Base-by-base conservation (phyloP, 1,140 invertebrate genomes). In the Pseudobourletiella spinata region DNA sequence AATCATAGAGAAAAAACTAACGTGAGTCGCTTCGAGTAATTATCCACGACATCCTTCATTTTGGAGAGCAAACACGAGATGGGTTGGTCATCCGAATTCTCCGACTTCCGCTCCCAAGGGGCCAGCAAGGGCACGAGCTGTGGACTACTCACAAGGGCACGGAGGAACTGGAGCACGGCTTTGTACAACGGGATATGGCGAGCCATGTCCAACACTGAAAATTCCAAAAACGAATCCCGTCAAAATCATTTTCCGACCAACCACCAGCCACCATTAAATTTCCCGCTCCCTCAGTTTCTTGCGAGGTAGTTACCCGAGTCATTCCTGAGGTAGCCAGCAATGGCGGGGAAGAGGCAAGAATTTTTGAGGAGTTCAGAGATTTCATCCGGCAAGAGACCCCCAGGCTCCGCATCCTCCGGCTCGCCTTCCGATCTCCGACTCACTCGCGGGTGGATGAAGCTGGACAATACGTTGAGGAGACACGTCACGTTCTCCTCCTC, bases 401-500 rank as follows among this genome's bases (percentile, higher is more conserved):
- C 32, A 39, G 32, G 1, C 64, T 39, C 24, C 68, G 29, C 24
- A 15, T 48, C 46, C 46, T 8, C 24, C 22, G 46, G 46, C 6
- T 15, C 22, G 22, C 39, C n/a, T 20, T n/a, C n/a, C n/a, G n/a
- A n/a, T n/a, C 48, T 72, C 11, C 71, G 67, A 39, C 70, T 69
- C 51, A 70, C 81, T n/a, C 81, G 80, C 1, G 87, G 85, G 72
- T 90, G 89, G 61, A 93, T 89, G 73, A 89, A 93, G 71, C 88
- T 89, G 0, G 88, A 86, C 59, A 93, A 74, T 1, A 92, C 87
- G 74, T 91, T 79, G 0, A 89, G 71, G 22, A 90, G 73, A 66
- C 86, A 90, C 1, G 91, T 91, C 3, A 95, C 91, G 72, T 95
- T 90, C 74, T 95, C 90, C 73, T 96, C 92, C 75, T 96, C 91